Evolutionary conservation across 2,888 invertebrate species (phyloP).

Genomic region (Frankliniella intonsa): DNA sequence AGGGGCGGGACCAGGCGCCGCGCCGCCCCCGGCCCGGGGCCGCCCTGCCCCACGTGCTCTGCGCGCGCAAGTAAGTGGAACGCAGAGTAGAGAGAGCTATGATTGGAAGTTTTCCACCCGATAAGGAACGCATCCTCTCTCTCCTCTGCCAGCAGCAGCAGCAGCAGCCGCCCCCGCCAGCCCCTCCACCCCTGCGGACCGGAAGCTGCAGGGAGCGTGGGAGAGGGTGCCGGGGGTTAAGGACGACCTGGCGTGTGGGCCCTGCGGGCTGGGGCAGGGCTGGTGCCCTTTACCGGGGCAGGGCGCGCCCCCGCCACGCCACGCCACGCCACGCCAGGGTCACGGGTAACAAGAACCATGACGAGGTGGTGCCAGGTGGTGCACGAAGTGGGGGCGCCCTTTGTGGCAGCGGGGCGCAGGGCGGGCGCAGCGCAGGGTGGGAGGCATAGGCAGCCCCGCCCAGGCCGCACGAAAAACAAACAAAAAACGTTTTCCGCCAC

Average conservation of each 20-base stretch:
- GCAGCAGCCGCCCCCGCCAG: neutral
- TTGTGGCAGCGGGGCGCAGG: no score
- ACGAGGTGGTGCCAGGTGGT: neutral
- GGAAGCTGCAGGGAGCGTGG: constrained; percentile 6
- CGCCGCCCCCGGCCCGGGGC: no score
- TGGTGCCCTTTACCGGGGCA: neutral
- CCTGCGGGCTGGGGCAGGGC: neutral
- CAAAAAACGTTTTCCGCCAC: no score
- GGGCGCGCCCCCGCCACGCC: neutral
- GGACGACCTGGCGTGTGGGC: neutral
- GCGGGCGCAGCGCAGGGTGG: no score
- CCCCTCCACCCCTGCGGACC: neutral
- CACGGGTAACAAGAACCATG: neutral
- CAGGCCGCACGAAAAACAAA: no score
- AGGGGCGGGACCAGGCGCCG: no score
- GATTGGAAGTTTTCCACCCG: no score
- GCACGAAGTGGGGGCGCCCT: neutral
- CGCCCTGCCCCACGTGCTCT: no score
- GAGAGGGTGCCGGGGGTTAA: neutral
- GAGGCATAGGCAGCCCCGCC: no score
- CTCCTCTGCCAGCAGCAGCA: neutral
- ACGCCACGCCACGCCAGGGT: neutral
- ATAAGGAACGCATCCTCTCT: neutral
- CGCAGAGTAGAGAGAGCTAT: no score
- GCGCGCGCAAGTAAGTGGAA: no score